A percentile compares a stretch with the other conserved stretches of the same genome.
Evolutionary conservation across 2,888 invertebrate species (phyloP).

Genomic region (Calephelis perditalis): DNA sequence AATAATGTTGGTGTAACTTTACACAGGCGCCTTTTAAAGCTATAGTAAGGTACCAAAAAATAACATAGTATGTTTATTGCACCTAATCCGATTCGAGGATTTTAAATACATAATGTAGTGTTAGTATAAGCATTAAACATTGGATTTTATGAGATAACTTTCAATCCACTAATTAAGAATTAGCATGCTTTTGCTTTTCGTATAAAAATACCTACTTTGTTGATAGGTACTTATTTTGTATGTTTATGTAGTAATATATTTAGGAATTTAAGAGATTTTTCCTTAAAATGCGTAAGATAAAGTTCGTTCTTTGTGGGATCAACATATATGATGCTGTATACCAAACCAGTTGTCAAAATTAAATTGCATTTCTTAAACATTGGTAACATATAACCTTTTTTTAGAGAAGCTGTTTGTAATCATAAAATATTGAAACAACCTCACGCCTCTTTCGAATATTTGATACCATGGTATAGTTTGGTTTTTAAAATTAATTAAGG

Average conservation of each 20-base stretch:
- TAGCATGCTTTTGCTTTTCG: constrained; percentile 42
- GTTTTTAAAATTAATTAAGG: no score
- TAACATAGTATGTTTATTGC: constrained; percentile 55
- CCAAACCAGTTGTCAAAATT: no score
- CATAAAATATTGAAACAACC: no score
- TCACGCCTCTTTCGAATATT: no score
- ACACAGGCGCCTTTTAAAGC: constrained; percentile 46
- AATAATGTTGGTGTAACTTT: constrained; percentile 59
- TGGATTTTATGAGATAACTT: constrained; percentile 17
- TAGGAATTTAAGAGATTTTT: constrained; percentile 10
- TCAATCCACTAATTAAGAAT: constrained; percentile 56
- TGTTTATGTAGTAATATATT: constrained; percentile 30
- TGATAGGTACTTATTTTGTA: constrained; percentile 25
- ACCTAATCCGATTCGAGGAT: constrained; percentile 50
- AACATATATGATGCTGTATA: not conserved
- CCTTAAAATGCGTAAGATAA: not conserved
- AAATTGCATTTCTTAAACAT: no score
- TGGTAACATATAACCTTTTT: no score
- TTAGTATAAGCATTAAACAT: constrained; percentile 55
- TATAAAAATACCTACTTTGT: constrained; percentile 19
- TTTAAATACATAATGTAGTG: constrained; percentile 61
- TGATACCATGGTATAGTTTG: no score
- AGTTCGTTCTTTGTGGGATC: constrained; percentile 1
- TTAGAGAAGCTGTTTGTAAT: no score
- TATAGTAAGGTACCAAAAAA: constrained; percentile 62